Evolutionary conservation across 2,113 vertebrate species (phyloP).

Genomic region (Dipodomys ordii): DNA sequence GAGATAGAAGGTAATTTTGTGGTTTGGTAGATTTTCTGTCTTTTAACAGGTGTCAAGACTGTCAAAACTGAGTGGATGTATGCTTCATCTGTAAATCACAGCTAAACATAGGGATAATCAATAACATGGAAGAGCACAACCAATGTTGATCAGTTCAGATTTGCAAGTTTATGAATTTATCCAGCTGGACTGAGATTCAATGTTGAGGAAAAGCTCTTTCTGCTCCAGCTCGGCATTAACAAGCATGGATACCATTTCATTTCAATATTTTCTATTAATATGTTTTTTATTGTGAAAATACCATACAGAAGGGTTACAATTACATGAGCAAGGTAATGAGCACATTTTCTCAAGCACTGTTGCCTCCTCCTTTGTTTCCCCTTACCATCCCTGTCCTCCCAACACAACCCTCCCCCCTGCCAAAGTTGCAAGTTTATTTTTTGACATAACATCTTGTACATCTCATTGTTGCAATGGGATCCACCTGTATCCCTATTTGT

Average conservation of each 20-base stretch:
- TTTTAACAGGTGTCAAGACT: not conserved
- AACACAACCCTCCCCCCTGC: no score
- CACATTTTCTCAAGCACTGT: no score
- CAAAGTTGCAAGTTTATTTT: no score
- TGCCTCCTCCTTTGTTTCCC: no score
- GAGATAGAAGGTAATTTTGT: not conserved
- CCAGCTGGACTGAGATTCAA: not conserved
- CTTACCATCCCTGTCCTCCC: no score
- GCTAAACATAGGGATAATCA: not conserved
- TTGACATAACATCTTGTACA: no score
- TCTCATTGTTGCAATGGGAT: no score
- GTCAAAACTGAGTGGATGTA: not conserved
- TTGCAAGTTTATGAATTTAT: not conserved
- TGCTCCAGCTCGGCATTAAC: not conserved
- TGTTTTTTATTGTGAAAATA: no score
- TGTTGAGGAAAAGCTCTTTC: not conserved
- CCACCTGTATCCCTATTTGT: no score
- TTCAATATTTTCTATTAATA: no score
- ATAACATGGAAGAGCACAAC: not conserved
- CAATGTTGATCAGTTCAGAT: not conserved
- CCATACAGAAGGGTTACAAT: no score
- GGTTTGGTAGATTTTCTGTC: not conserved
- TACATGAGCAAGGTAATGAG: no score
- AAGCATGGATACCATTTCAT: not conserved
- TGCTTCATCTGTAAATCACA: not conserved